Evolutionary conservation across 1,140 invertebrate genomes (phyloP).

Genomic region (Drosophila rhopaloa): DNA sequence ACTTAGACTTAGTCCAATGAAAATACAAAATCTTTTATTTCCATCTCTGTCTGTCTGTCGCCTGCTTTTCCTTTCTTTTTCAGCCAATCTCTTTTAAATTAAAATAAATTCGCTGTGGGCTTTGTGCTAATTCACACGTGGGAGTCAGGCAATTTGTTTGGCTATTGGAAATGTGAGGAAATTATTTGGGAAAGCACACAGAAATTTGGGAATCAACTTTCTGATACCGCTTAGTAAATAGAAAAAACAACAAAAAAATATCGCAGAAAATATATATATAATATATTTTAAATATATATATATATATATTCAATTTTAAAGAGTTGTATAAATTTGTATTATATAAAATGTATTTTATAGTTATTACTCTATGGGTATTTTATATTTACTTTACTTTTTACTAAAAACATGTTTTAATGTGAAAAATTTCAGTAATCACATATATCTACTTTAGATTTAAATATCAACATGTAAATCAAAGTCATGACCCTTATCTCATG

Average conservation of each 20-base stretch:
- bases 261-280: neutral
- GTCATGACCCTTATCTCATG: neutral
- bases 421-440: too few relatives aligned
- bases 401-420: too few relatives aligned
- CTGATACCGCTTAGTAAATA: neutral
- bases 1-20: conserved; percentile 1
- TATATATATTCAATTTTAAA: neutral
- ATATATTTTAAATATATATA: too few relatives aligned
- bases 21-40: neutral
- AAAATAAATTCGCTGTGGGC: conserved; percentile 39
- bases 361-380: too few relatives aligned
- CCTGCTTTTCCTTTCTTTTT: neutral
- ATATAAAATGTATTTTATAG: too few relatives aligned
- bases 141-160: conserved; percentile 27
- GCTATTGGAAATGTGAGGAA: conserved; percentile 20
- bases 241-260: neutral
- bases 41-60: neutral
- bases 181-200: neutral
- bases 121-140: conserved; percentile 47
- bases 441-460: too few relatives aligned
- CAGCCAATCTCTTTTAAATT: conserved; percentile 20
- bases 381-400: too few relatives aligned
- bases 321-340: neutral
- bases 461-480: neutral
- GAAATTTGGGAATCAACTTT: neutral